Evolutionary conservation across 2,113 vertebrate species (phyloP), one percentile per base, ranked within the genome.

Genomic region (Scytalopus superciliaris): DNA sequence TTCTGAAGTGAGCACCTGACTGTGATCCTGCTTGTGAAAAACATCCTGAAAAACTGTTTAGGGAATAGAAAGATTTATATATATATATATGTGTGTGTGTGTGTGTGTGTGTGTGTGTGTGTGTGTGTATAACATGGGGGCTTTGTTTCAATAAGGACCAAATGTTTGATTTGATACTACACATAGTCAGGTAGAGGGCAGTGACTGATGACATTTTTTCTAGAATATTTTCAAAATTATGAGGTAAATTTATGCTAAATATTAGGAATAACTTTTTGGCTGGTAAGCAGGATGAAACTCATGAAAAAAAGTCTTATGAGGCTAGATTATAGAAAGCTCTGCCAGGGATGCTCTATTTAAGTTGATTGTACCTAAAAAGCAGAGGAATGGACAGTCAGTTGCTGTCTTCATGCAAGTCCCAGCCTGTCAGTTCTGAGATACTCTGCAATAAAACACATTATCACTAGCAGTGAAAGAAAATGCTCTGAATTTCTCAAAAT

Each of bases 401-500:
- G 10, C 50, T 94, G 64, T 81, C 86, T 95, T 84, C 60, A 78
- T 87, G 86, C 80, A 92, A 75, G 69, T 92, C 60, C 47, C 56
- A 91, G 68, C 60, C 64, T 95, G 83, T 77, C 95, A 84, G 56
- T 81, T 94, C 76, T 68, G 80, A 78, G 72, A 88, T n/a, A 25
- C 55, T 60, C 44, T 93, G 85, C 84, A 87, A 44, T 90, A 87
- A 89, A 94, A 81, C 72, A 93, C 60, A 72, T 76, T 44, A 90
- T 81, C 74, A 64, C 80, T 64, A 87, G 47, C 47, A 86, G 76
- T 78, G 80, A 93, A 90, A 52, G 76, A 75, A 72, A 78, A 86
- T 70, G 80, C 52, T 93, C 89, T 57, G 52, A 47, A 84, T 92
- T 93, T 95, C 89, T 91, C 76, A 53, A 92, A 90, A 77, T 63